Base-by-base conservation (phyloP, 2,797 vertebrate genomes). In the Xerus rutilus region DNA sequence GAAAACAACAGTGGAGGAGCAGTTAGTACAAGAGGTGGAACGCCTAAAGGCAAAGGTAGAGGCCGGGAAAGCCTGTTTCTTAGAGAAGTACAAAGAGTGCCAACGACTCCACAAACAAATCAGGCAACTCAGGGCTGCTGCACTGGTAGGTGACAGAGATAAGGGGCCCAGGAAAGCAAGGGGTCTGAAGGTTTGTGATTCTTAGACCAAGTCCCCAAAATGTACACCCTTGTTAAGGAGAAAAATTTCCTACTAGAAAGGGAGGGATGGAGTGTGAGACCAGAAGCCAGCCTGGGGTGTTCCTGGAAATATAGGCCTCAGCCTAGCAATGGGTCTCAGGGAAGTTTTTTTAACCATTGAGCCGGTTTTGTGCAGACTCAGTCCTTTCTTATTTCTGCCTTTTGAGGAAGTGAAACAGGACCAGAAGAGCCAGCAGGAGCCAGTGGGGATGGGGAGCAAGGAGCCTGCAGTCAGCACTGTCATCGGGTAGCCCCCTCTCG, bases 61-160 rank as follows among this genome's bases (percentile, higher is more conserved):
- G 96, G 91, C 95, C 1, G 62, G 97, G 70, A 97, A 92, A 88
- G 96, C 94, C 94, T 97, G 88, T 95, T 97, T 94, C 96, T 83
- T 97, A 96, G 95, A 98, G 95, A 98, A 98, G 84, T 95, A 96
- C 94, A 95, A 93, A 91, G 96, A 97, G 88, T 97, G 94, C 78
- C 97, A 95, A 1, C 43, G 47, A 47, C 96, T 97, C 70, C 96
- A 96, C 94, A 97, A 72, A 77, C 94, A 97, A 89, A 97, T 97
- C 94, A 90, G 96, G 96, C 94, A 95, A 15, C 96, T 97, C 87
- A 95, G 97, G 93, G 96, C 92, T 9, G 89, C 97, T 15, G 9
- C 89, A 20, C 81, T 73, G 96, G 96, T 96, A 96, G 93, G 97
- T 96, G 96, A 52, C 84, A n/a, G 79, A 78, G 54, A 73, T 57